These are phyloP conservation scores for Xenopus laevis DNA, from an alignment of 2,113 vertebrate species.

Conservation along the genomic window DNA sequence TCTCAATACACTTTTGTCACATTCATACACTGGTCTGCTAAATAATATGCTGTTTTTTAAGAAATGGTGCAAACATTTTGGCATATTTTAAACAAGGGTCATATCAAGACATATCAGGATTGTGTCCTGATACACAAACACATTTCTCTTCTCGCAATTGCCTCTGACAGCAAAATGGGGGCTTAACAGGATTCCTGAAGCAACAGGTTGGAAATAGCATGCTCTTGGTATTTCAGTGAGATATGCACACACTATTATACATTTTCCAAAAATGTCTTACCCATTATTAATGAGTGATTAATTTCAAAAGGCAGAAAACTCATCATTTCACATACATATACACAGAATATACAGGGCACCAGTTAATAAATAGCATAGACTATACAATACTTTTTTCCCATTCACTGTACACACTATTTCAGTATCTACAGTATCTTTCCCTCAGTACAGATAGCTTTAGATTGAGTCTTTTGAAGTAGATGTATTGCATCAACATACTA, in stretches of 20 bases:
- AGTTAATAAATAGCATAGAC: too few species aligned
- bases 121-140: neutral
- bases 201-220: constrained; percentile 10
- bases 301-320: neutral
- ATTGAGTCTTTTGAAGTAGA: too few species aligned
- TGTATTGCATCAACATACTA: too few species aligned
- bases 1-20: too few species aligned
- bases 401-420: too few species aligned
- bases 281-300: neutral
- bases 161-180: neutral
- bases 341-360: too few species aligned
- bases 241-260: neutral
- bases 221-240: constrained; percentile 19
- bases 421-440: too few species aligned
- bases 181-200: neutral
- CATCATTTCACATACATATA: too few species aligned
- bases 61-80: neutral
- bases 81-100: neutral
- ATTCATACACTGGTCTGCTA: too few species aligned
- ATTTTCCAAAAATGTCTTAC: neutral
- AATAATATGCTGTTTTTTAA: neutral
- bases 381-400: too few species aligned
- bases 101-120: neutral
- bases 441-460: too few species aligned
- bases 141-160: neutral